phyloP scores from a whole-genome alignment of 2,888 invertebrate species.

The Drosophila suboccidentalis region DNA sequence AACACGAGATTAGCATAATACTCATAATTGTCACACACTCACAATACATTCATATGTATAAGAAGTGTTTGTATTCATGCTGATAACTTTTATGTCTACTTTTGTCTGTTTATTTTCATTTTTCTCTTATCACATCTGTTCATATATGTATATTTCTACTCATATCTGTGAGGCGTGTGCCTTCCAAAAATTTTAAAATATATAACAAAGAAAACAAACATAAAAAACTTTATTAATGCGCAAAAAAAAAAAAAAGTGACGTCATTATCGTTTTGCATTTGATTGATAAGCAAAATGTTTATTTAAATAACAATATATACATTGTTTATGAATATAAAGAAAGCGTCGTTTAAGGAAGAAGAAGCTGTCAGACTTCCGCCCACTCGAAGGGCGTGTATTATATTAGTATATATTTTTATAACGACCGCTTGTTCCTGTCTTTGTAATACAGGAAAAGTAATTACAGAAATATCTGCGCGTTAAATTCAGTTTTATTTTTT shows the following conservation, averaged over 20 bases:
- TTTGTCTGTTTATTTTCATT: conserved; percentile 5
- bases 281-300: conserved; percentile 27
- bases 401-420: conserved; percentile 6
- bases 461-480: conserved; percentile 17
- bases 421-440: conserved; percentile 38
- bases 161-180: conserved; percentile 30
- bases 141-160: background rate
- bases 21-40: conserved; percentile 31
- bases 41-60: conserved; percentile 9
- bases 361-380: conserved; percentile 47
- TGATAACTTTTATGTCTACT: conserved; percentile 19
- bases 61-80: background rate
- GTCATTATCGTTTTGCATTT: conserved; percentile 30
- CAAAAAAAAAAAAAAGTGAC: conserved; percentile 36
- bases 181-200: conserved; percentile 21
- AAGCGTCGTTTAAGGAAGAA: conserved; percentile 56
- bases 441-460: conserved; percentile 50
- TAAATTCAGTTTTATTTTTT: conserved; percentile 13
- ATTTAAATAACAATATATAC: conserved; percentile 10
- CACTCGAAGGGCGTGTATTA: conserved; percentile 42
- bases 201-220: background rate
- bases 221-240: conserved; percentile 29
- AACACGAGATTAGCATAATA: conserved; percentile 51
- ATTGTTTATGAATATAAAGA: conserved; percentile 32
- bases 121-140: conserved; percentile 23